A percentile compares a stretch with the other conserved stretches of the same genome.
Evolutionary conservation across 2,888 invertebrate genomes (phyloP).

Genomic region (Lepetodrilus schrolli): DNA sequence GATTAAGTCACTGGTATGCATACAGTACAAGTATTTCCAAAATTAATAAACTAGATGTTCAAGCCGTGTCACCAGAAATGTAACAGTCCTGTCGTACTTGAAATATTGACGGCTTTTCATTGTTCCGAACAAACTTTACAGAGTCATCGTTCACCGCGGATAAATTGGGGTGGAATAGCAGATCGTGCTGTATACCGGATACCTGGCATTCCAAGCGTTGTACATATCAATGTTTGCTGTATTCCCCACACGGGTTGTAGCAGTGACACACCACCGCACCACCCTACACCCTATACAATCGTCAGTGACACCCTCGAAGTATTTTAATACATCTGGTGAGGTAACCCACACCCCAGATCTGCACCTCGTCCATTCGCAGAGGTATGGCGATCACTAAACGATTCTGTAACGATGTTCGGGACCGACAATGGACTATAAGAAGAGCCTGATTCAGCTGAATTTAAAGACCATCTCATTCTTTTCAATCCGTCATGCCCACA

Average conservation of each 20-base stretch:
- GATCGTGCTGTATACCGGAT: not conserved
- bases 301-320: not conserved
- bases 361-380: not conserved
- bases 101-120: no score
- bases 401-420: not conserved
- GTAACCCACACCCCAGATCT: not conserved
- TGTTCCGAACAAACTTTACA: no score
- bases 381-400: constrained; percentile 9
- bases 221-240: not conserved
- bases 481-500: not conserved
- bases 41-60: no score
- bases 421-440: not conserved
- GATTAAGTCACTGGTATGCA: no score
- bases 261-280: not conserved
- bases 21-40: no score
- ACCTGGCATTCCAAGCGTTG: not conserved
- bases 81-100: no score
- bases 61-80: no score
- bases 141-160: no score
- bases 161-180: no score
- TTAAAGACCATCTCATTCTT: not conserved
- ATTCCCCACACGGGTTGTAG: not conserved
- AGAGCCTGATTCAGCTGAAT: not conserved
- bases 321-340: not conserved
- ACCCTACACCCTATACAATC: not conserved